Conservation (phyloP, 2,113 vertebrate species). For the Semnornis frantzii region DNA sequence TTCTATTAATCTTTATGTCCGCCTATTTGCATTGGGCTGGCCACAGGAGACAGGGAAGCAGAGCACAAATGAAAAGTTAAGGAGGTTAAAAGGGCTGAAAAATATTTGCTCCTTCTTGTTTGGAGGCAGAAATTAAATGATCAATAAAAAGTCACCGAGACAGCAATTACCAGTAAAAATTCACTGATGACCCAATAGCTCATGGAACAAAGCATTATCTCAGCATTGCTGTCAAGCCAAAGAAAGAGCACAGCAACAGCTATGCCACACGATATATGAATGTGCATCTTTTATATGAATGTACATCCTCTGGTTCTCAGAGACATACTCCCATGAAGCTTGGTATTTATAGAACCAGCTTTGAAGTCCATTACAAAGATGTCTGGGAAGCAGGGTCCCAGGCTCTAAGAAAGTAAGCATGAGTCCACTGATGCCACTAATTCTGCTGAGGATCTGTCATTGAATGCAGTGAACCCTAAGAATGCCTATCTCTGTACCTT, state of each 20-base stretch:
- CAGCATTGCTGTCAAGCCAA: neutral
- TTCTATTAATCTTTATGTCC: constrained; percentile 65
- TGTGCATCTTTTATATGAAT: neutral
- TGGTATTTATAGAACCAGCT: neutral
- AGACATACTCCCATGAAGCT: neutral
- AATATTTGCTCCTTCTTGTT: constrained; percentile 66
- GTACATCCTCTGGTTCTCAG: neutral
- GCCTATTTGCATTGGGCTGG: constrained; percentile 45
- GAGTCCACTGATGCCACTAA: neutral
- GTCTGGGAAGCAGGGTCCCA: neutral
- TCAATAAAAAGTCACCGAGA: constrained; percentile 57
- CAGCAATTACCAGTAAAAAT: constrained; percentile 23
- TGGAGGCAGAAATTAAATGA: constrained; percentile 63
- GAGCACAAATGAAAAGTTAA: constrained; percentile 34
- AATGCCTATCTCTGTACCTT: neutral
- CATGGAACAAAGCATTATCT: constrained; percentile 12
- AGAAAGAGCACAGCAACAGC: neutral
- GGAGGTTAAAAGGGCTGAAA: constrained; percentile 61
- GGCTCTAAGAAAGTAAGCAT: neutral
- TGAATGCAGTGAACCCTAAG: neutral
- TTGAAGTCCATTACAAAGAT: neutral
- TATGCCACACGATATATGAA: neutral
- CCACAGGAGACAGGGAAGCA: constrained; percentile 10
- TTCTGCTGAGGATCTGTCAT: neutral
- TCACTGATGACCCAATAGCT: constrained; percentile 20